A percentile compares a stretch with the other conserved stretches of the same genome.
Evolutionary conservation across 2,888 invertebrate species (phyloP).

Genomic region (Trichogramma evanescens): DNA sequence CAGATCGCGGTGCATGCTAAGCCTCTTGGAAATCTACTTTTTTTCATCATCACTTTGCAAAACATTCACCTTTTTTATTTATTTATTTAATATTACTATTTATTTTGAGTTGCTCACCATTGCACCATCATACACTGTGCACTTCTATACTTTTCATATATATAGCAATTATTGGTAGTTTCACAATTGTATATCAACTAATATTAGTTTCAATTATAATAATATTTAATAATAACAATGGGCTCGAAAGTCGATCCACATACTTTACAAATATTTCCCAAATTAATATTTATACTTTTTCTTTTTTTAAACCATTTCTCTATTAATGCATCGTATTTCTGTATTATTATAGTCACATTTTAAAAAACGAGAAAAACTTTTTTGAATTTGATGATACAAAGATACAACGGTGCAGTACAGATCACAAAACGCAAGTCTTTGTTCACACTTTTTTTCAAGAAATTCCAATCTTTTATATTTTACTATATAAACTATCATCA

Average conservation of each 20-base stretch:
- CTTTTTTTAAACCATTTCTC: slow-evolving; percentile 16
- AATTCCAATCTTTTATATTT: too few species aligned
- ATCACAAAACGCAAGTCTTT: slow-evolving; percentile 15
- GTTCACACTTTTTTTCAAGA: slow-evolving; percentile 3
- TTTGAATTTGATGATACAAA: slow-evolving; percentile 13
- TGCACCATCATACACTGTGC: slow-evolving; percentile 21
- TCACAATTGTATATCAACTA: slow-evolving; percentile 28
- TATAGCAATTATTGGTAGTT: slow-evolving; percentile 27
- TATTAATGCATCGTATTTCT: background rate
- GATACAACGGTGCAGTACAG: slow-evolving; percentile 2
- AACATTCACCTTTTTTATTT: slow-evolving; percentile 12
- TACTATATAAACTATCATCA: too few species aligned
- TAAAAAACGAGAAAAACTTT: slow-evolving; percentile 17
- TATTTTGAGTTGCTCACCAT: slow-evolving; percentile 21
- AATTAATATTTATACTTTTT: slow-evolving; percentile 21
- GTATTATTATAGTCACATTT: slow-evolving; percentile 18
- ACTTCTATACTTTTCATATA: slow-evolving; percentile 19
- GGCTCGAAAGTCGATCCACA: slow-evolving; percentile 31
- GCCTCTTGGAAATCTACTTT: slow-evolving; percentile 29
- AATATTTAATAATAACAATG: slow-evolving; percentile 34
- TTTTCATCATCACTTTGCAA: slow-evolving; percentile 15
- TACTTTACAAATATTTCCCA: slow-evolving; percentile 29
- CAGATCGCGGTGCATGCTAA: slow-evolving; percentile 29
- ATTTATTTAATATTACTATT: slow-evolving; percentile 11
- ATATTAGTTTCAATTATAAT: slow-evolving; percentile 30